Conservation (phyloP, 2,797 vertebrate genomes). For the Pseudomugil gertrudae region DNA sequence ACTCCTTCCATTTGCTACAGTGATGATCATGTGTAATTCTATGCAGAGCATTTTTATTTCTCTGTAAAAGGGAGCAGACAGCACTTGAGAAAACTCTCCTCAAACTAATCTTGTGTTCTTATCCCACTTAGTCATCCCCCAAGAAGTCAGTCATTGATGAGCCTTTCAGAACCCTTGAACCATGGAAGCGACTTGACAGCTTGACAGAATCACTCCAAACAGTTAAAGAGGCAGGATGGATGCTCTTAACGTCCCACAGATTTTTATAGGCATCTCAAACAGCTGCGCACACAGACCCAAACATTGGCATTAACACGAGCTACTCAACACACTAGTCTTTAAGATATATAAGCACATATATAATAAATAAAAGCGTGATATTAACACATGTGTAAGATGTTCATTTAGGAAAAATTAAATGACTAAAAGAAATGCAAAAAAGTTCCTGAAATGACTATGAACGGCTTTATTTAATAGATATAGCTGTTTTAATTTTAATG, state of each 20-base stretch:
- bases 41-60: slow-evolving; percentile 4
- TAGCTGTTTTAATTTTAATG: too few species aligned
- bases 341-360: neutral
- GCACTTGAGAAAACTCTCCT: slow-evolving; percentile 30
- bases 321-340: neutral
- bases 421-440: too few species aligned
- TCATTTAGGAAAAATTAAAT: neutral
- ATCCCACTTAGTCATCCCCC: slow-evolving; percentile 47
- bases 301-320: slow-evolving; percentile 9
- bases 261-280: slow-evolving; percentile 41
- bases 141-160: slow-evolving; percentile 35
- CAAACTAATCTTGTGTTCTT: slow-evolving; percentile 20
- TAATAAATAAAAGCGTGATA: too few species aligned
- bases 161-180: slow-evolving; percentile 54
- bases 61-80: slow-evolving; percentile 6
- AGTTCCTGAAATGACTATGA: too few species aligned
- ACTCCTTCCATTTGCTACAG: neutral
- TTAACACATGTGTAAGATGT: neutral
- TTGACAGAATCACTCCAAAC: slow-evolving; percentile 54
- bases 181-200: slow-evolving; percentile 48
- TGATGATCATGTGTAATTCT: slow-evolving; percentile 3
- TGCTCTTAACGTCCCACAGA: slow-evolving; percentile 58
- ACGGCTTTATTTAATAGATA: too few species aligned
- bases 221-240: slow-evolving; percentile 57
- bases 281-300: neutral